Percentiles rank a stretch among this genome's conserved stretches.
phyloP scores from a whole-genome alignment of 2,888 invertebrate genomes.

The Drosophila ustulata region DNA sequence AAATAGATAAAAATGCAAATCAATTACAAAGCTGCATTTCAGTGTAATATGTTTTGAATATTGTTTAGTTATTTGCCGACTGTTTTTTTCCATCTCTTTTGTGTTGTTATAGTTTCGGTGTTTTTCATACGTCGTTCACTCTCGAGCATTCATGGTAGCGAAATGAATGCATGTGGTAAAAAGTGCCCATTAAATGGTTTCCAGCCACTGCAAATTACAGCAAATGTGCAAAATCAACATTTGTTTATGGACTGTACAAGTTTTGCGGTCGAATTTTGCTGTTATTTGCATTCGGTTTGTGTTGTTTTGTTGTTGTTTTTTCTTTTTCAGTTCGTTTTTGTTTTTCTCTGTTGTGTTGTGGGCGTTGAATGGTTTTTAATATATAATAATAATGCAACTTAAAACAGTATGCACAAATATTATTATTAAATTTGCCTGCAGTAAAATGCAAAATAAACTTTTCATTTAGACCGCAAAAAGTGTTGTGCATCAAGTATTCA shows the following conservation, averaged over 20 bases:
- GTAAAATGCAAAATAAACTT: conserved; percentile 15
- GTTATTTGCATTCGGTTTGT: conserved; percentile 5
- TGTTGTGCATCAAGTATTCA: conserved; percentile 10
- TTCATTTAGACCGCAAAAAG: conserved; percentile 16
- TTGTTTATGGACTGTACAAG: conserved; percentile 34
- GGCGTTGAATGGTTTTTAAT: conserved; percentile 22
- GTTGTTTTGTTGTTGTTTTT: not conserved
- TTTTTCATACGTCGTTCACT: not conserved
- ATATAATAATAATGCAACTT: conserved; percentile 14
- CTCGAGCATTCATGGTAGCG: not conserved
- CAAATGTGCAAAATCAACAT: conserved; percentile 44
- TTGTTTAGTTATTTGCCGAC: not conserved
- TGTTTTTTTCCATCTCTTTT: not conserved
- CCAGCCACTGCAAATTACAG: conserved; percentile 11
- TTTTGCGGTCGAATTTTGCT: conserved; percentile 20
- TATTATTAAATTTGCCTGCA: conserved; percentile 18
- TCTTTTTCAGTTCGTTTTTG: not conserved
- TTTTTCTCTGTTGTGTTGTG: conserved; percentile 1
- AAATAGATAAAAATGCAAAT: not conserved
- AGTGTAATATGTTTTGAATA: not conserved
- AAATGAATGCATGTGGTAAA: conserved; percentile 12
- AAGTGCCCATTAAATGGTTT: conserved; percentile 25
- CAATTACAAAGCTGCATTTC: not conserved
- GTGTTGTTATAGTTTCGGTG: not conserved
- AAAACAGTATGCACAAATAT: conserved; percentile 21